Evolutionary conservation across 2,888 invertebrate genomes (phyloP).

Genomic region (Lucinisca nassula): DNA sequence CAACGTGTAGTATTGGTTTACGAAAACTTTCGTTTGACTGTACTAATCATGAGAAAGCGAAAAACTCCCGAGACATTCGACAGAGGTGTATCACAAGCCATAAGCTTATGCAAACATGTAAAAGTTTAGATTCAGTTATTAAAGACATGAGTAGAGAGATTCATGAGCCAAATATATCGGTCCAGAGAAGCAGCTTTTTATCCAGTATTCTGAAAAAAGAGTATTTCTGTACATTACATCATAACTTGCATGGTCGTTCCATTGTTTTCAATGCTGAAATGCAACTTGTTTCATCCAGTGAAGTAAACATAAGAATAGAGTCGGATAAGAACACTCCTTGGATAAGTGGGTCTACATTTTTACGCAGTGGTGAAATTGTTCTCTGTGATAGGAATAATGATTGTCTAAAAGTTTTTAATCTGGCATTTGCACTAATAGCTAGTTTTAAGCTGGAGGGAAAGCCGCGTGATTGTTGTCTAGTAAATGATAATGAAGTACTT

Average conservation of each 20-base stretch:
- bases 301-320: neutral
- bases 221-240: neutral
- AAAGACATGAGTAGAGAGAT: neutral
- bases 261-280: neutral
- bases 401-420: neutral
- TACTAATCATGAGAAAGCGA: neutral
- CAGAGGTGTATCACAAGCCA: neutral
- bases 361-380: neutral
- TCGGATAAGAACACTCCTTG: neutral
- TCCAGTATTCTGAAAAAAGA: neutral
- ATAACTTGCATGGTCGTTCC: neutral
- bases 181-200: neutral
- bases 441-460: neutral
- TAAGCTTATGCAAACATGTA: neutral
- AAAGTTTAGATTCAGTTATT: neutral
- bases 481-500: neutral
- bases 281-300: neutral
- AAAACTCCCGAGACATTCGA: too few relatives aligned
- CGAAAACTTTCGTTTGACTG: neutral
- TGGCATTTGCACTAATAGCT: neutral
- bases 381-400: neutral
- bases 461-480: neutral
- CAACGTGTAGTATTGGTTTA: neutral
- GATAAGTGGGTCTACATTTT: neutral
- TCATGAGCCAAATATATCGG: neutral